phyloP scores from a whole-genome alignment of 2,113 vertebrate species.

The Isichthys henryi region DNA sequence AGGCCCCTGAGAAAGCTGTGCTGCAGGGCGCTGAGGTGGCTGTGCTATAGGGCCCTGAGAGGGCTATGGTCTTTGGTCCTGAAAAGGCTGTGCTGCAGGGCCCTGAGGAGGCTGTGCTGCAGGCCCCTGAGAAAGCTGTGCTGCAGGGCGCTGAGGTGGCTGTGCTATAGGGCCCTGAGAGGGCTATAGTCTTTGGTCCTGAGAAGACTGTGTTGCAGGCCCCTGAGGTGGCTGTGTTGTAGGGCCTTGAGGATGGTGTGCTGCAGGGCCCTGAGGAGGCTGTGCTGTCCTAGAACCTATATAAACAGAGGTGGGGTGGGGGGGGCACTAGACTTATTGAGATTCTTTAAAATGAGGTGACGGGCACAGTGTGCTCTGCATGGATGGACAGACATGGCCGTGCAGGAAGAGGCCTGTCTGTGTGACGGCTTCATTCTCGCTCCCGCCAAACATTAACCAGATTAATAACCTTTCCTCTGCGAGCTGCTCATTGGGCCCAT shows the following conservation, averaged over 20 bases:
- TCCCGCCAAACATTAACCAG: slow-evolving; percentile 48
- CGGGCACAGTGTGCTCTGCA: background rate
- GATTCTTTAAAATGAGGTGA: slow-evolving; percentile 36
- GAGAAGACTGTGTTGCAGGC: too few relatives aligned
- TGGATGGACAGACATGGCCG: background rate
- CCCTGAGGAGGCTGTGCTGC: background rate
- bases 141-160: too few relatives aligned
- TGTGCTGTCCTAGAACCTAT: too few relatives aligned
- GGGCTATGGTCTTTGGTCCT: too few relatives aligned
- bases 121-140: background rate
- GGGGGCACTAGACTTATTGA: background rate
- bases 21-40: background rate
- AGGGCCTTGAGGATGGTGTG: background rate
- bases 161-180: too few relatives aligned
- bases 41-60: background rate
- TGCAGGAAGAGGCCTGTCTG: slow-evolving; percentile 51
- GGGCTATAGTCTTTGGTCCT: too few relatives aligned
- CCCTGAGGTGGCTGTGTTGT: too few relatives aligned
- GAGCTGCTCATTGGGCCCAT: slow-evolving; percentile 46
- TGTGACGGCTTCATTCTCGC: slow-evolving; percentile 45
- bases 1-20: background rate
- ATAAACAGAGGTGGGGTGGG: background rate
- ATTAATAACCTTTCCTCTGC: slow-evolving; percentile 58
- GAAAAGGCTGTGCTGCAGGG: background rate
- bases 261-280: too few relatives aligned